Evolutionary conservation across 1,140 invertebrate species (phyloP).

Genomic region (Venustaconcha ellipsiformis): DNA sequence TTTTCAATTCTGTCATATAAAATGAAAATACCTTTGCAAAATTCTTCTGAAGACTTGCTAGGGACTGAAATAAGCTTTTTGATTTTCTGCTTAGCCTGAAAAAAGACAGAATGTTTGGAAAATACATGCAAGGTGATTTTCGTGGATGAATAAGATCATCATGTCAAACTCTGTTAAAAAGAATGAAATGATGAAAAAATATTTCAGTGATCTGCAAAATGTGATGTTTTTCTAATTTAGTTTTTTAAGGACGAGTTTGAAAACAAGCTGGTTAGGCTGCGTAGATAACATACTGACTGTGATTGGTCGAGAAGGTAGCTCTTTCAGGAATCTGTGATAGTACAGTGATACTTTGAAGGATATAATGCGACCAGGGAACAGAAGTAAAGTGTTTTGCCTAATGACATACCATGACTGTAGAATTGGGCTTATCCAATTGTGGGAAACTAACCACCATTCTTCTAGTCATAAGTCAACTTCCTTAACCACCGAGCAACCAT

Average conservation of each 20-base stretch:
- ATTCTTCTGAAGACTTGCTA: conserved; percentile 95
- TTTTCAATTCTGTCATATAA: background rate
- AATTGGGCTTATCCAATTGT: no score
- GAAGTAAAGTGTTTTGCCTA: no score
- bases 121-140: background rate
- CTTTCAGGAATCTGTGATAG: no score
- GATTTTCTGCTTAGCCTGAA: conserved; percentile 94
- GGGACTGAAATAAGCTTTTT: conserved; percentile 95
- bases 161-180: background rate
- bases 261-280: background rate
- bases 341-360: no score
- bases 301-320: no score
- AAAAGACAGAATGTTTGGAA: conserved; percentile 39
- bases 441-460: no score
- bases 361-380: no score
- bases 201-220: background rate
- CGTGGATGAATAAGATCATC: background rate
- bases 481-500: no score
- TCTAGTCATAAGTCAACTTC: no score
- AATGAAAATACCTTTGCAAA: conserved; percentile 84
- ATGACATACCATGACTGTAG: no score
- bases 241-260: background rate
- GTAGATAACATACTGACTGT: no score
- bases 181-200: background rate
- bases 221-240: background rate